Base-by-base conservation (phyloP, 2,113 vertebrate genomes). In the Nibea albiflora region DNA sequence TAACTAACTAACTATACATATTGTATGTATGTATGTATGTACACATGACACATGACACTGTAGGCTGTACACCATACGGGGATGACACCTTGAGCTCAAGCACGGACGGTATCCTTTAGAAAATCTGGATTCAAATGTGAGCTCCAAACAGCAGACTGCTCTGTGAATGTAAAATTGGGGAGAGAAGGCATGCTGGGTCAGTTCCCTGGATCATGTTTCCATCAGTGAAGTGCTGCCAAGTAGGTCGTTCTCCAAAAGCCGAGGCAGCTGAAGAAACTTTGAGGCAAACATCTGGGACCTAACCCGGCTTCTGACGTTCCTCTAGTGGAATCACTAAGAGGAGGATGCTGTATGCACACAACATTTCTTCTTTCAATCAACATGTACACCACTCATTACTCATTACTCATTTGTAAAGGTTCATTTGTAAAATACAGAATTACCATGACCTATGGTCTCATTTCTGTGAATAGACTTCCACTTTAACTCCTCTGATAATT, bases 181-280 rank as follows among this genome's bases (percentile, higher is more conserved):
- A 73, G 66, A 63, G 22, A 24, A 80, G 65, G 35, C 69, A 66
- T 61, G 77, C 78, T 74, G 83, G 80, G 85, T 85, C 81, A 84
- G 47, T 62, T 91, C 90, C 87, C 85, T 17, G n/a, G 80, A 68
- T 77, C 75, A 62, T 26, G 71, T 22, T 54, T 67, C 63, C 53
- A 52, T 63, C 65, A 84, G 61, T 88, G 78, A 88, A 86, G 87
- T 66, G 26, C 65, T 89, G 81, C 90, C 87, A 91, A 88, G 47
- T 80, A 78, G 83, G 75, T 78, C 76, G 49, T 2, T 49, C 61
- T 79, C 80, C 63, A 84, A 76, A 76, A 71, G 11, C 44, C 1
- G 9, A 72, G 54, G 60, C 65, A 73, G 64, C 17, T 3, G 24
- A 58, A 74, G 75, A 76, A 77, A 82, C 57, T 61, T 82, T 74